Percentiles rank a stretch among this genome's conserved stretches.
Evolutionary conservation across 2,797 vertebrate species (phyloP).

Genomic region (Catharus ustulatus): DNA sequence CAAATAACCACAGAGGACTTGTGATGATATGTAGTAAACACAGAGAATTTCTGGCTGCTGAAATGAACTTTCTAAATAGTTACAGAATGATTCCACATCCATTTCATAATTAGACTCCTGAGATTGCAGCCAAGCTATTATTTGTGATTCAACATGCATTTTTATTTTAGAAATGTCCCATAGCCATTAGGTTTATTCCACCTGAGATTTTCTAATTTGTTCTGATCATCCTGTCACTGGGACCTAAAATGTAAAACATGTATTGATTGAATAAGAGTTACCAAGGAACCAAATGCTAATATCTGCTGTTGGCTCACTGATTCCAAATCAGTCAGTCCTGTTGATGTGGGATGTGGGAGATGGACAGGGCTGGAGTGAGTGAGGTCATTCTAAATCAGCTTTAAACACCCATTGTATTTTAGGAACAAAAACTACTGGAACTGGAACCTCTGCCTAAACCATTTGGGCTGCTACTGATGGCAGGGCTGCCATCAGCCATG

Average conservation of each 20-base stretch:
- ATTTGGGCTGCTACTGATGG: neutral
- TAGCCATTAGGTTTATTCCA: constrained; percentile 26
- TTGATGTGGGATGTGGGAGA: neutral
- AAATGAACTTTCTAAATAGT: constrained; percentile 49
- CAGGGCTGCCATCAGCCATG: neutral
- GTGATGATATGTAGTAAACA: neutral
- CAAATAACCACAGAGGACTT: constrained; percentile 6
- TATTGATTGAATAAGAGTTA: constrained; percentile 30
- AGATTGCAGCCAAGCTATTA: constrained; percentile 19
- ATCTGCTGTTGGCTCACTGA: neutral
- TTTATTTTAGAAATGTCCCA: constrained; percentile 39
- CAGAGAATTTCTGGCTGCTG: neutral
- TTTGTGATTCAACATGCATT: constrained; percentile 16
- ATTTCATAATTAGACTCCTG: constrained; percentile 44
- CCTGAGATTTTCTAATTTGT: constrained; percentile 9
- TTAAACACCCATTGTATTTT: neutral
- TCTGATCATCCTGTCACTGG: constrained; percentile 5
- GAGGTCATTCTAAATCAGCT: neutral
- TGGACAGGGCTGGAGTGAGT: neutral
- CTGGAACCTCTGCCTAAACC: neutral
- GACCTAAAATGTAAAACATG: constrained; percentile 15
- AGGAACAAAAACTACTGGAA: neutral
- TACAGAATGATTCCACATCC: constrained; percentile 13
- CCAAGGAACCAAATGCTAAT: constrained; percentile 42
- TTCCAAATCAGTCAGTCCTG: neutral